These are phyloP conservation scores for Imbricaverruca yamaguchii DNA, from an alignment of 2,888 invertebrate species.

Conservation along the genomic window DNA sequence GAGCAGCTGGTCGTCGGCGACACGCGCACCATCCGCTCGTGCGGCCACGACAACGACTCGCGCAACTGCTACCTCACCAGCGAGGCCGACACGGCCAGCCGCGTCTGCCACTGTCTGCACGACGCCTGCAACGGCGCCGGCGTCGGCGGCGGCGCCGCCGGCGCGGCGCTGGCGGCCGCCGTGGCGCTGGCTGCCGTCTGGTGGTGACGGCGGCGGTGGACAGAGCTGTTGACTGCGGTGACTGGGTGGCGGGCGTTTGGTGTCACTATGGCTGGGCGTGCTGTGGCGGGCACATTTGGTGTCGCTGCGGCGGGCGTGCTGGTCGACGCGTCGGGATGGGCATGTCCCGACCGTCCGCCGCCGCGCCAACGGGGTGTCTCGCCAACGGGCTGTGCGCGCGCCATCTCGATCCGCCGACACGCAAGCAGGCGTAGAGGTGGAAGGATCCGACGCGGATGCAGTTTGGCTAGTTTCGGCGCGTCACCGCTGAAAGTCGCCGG, in stretches of 20 bases:
- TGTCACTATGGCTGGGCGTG: background rate
- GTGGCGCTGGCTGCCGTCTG: background rate
- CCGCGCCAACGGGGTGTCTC: no score
- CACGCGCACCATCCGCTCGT: background rate
- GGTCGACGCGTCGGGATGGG: background rate
- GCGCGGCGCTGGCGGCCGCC: background rate
- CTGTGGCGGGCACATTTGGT: background rate
- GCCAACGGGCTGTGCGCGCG: no score
- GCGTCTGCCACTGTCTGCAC: background rate
- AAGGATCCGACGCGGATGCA: no score
- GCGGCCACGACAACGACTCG: slow-evolving; percentile 1
- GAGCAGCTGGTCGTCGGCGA: background rate
- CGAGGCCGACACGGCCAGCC: background rate
- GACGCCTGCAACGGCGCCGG: background rate
- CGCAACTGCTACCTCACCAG: background rate
- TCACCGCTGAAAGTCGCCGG: no score
- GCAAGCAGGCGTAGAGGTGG: no score
- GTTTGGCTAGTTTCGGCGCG: no score
- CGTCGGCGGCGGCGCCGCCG: background rate
- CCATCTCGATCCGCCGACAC: no score
- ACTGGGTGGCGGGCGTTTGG: background rate
- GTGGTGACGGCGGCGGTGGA: background rate
- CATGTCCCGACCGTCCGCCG: no score
- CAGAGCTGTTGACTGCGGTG: background rate
- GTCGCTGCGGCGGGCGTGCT: background rate